Base-by-base conservation (phyloP, 2,888 invertebrate genomes). In the Acleris emargana region DNA sequence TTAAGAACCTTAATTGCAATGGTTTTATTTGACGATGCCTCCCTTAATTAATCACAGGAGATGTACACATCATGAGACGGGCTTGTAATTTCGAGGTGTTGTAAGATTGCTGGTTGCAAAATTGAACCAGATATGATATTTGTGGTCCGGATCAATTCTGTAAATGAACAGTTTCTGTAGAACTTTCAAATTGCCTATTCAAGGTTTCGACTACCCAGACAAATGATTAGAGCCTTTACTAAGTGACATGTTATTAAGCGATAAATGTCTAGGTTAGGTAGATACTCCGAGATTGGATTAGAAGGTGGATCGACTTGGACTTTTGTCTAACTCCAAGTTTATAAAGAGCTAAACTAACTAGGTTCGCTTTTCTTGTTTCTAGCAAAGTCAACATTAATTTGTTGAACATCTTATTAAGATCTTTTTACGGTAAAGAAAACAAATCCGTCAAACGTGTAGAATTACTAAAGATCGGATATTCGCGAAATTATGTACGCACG, bases 1-100 rank as follows among this genome's bases (percentile, higher is more conserved):
- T 80, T 83, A 79, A 73, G 80, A 82, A 80, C 71, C 73, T 73
- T 69, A 69, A 49, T 68, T 9, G 47, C 62, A 58, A 59, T 69
- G 77, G 81, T 74, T 77, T 77, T 70, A 68, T 72, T 74, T 68
- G 63, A 67, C 64, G 63, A 67, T 64, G 59, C 50, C 60, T 60
- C 58, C 64, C 60, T 64, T 68, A 55, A 73, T 71, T 70, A 70
- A 72, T 70, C 69, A 72, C 53, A 50, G 58, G 18, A 59, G 59
- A 64, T 61, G 54, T 54, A 57, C 60, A 58, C 49, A 38, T 50
- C 59, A 50, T 53, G 55, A 58, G 42, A 32, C 68, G 61, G 64
- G 62, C 53, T 55, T 67, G 59, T 66, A 60, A 63, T 64, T 64
- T 63, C 55, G 68, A 68, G 64, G 71, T 78, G 73, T 73, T 69